Evolutionary conservation across 1,140 invertebrate species (phyloP).

Genomic region (Meloidogyne exigua): DNA sequence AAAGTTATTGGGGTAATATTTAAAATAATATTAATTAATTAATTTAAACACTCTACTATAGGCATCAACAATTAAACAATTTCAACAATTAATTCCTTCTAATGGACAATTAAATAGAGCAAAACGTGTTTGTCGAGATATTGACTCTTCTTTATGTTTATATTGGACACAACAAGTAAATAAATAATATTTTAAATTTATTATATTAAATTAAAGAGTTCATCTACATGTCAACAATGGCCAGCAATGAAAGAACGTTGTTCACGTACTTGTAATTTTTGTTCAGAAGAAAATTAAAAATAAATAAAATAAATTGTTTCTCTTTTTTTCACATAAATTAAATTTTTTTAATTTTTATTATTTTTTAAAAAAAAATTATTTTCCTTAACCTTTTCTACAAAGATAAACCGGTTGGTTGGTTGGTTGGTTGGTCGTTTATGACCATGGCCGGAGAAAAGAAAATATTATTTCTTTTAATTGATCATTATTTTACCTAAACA

Average conservation of each 20-base stretch:
- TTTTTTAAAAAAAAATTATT: not conserved
- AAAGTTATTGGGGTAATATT: slow-evolving; percentile 73
- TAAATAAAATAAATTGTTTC: too few species aligned
- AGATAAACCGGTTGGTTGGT: not conserved
- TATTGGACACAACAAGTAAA: slow-evolving; percentile 50
- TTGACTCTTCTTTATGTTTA: slow-evolving; percentile 51
- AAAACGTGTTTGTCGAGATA: slow-evolving; percentile 48
- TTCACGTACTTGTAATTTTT: slow-evolving; percentile 52
- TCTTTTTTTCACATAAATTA: not conserved
- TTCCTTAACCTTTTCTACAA: too few species aligned
- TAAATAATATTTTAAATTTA: not conserved
- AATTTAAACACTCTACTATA: not conserved
- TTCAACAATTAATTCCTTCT: slow-evolving; percentile 8
- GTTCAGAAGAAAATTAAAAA: slow-evolving; percentile 16
- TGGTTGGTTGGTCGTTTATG: not conserved
- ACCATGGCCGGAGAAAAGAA: not conserved
- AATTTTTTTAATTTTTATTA: not conserved
- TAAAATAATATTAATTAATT: not conserved
- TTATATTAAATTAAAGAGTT: slow-evolving; percentile 45
- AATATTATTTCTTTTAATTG: not conserved
- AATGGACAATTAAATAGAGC: not conserved
- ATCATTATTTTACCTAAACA: not conserved
- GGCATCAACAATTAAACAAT: slow-evolving; percentile 19
- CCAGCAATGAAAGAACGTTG: slow-evolving; percentile 51
- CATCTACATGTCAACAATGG: slow-evolving; percentile 22